phyloP scores from a whole-genome alignment of 1,140 invertebrate genomes.

The Linepithema humile region DNA sequence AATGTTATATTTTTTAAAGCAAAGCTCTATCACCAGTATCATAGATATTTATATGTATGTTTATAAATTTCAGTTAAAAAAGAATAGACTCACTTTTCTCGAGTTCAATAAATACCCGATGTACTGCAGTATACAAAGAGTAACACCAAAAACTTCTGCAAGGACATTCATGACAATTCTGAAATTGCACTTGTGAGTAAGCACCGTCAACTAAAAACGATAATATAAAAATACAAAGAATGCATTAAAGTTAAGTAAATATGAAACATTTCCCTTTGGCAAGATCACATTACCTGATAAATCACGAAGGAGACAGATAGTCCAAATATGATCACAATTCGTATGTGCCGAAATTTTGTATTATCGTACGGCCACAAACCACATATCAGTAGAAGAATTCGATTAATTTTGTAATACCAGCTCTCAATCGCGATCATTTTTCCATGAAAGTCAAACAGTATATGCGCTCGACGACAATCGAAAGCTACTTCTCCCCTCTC shows the following conservation, averaged over 20 bases:
- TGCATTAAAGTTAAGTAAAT: neutral
- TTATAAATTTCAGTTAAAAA: neutral
- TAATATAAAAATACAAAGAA: conserved; percentile 11
- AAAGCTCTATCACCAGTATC: neutral
- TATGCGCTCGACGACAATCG: neutral
- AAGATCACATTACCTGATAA: conserved; percentile 14
- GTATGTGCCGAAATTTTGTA: conserved; percentile 34
- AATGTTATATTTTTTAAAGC: too few species aligned
- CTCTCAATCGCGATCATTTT: neutral
- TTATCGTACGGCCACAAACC: conserved; percentile 35
- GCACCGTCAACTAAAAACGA: neutral
- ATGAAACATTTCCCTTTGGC: neutral
- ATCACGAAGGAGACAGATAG: neutral
- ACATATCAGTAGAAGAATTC: conserved; percentile 14
- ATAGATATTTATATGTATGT: neutral
- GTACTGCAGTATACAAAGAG: neutral
- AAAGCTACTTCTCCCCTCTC: neutral
- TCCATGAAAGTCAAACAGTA: neutral
- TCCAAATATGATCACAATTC: neutral
- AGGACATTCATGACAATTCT: neutral
- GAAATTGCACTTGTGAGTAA: neutral
- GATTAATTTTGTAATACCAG: conserved; percentile 8
- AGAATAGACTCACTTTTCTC: conserved; percentile 6
- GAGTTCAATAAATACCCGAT: neutral
- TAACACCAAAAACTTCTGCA: neutral